Evolutionary conservation across 2,797 vertebrate genomes (phyloP), one percentile per base, ranked within the genome.

Genomic region (Rhinatrema bivittatum): DNA sequence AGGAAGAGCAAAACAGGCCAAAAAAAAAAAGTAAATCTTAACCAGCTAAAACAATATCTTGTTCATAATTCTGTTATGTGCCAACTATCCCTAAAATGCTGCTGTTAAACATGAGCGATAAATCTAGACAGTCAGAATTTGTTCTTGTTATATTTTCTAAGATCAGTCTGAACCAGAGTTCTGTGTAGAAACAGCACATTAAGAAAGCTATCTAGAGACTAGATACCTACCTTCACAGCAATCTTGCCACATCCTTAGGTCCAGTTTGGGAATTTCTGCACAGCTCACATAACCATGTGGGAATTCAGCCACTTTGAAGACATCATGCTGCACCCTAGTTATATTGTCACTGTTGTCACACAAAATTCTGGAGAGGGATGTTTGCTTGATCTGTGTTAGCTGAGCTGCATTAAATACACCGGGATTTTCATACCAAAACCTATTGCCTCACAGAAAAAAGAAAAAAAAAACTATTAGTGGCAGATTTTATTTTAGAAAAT

Each of bases 231-330:
- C 95, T 86, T 99, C 94, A 30, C 95, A 99, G 72, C 96, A 99
- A 79, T 99, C 96, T 65, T 98, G 93, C 96, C 96, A 99, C 87
- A 98, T 86, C 7, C 96, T 86, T 36, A 99, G 82, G 74, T 99
- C 96, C 16, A 97, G 74, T 29, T 86, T 86, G 42, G 94, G 89
- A 41, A 97, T 31, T 30, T 93, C 87, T 4, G 86, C 78, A 15
- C 96, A 99, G 81, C 72, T 89, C 51, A 78, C 41, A 16, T 91
- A 98, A 19, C 93, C 92, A 4, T 93, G 92, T 2, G 96, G 95
- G 47, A 91, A 84, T 66, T 91, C 82, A 0, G 88, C 90, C 62
- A 98, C 87, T 3, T 12, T 62, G 62, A 99, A 99, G 29, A 96
- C 91, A 12, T 99, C 96, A 7, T 56, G 64, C 54, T 98, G 95